Percentiles rank a stretch among this genome's conserved stretches.
phyloP scores from a whole-genome alignment of 2,888 invertebrate species.

The Microchrysa polita region DNA sequence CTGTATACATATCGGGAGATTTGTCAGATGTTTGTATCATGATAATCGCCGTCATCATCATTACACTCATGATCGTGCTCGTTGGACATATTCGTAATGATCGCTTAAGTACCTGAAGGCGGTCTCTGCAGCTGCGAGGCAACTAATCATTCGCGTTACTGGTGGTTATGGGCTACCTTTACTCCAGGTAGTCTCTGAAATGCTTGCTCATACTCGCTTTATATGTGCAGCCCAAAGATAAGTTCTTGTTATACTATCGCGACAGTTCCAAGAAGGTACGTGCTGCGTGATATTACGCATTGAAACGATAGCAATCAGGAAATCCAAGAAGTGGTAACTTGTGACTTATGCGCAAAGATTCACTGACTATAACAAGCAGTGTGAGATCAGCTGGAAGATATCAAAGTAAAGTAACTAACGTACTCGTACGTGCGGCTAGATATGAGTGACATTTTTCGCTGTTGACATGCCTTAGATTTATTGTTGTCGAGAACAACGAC shows the following conservation, averaged over 20 bases:
- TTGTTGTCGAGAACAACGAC: conserved; percentile 21
- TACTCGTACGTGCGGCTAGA: not conserved
- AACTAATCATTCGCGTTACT: conserved; percentile 17
- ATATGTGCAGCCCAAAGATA: not conserved
- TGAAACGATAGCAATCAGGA: conserved; percentile 32
- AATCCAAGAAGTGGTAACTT: conserved; percentile 39
- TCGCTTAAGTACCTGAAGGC: conserved; percentile 27
- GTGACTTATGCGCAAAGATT: conserved; percentile 41
- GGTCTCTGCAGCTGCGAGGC: not conserved
- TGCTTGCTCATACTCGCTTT: not conserved
- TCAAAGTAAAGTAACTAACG: not conserved
- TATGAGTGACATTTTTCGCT: conserved; percentile 37
- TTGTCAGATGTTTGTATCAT: conserved; percentile 40
- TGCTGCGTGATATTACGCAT: conserved; percentile 37
- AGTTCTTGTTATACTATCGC: not conserved
- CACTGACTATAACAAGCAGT: not conserved
- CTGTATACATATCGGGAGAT: conserved; percentile 25
- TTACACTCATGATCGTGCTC: conserved; percentile 22
- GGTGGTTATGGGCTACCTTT: not conserved
- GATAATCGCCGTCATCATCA: conserved; percentile 33
- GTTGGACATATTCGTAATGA: conserved; percentile 35
- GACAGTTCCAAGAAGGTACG: conserved; percentile 36
- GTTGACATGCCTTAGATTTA: conserved; percentile 28
- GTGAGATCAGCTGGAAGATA: conserved; percentile 22
- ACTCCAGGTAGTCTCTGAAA: not conserved